Conservation (phyloP, 2,113 vertebrate species). For the Takifugu bimaculatus region DNA sequence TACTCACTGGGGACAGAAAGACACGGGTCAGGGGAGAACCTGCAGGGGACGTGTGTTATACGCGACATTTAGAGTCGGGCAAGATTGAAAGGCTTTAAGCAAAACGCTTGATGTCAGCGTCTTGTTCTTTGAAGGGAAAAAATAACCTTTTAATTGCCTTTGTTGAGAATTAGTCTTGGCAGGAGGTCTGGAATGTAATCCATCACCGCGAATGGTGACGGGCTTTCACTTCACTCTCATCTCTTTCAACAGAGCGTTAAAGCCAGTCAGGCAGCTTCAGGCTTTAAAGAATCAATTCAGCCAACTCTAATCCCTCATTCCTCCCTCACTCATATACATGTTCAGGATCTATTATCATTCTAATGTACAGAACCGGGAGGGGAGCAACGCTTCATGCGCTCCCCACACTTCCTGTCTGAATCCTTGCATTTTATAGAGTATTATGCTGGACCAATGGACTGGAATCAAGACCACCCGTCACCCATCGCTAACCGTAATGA, state of each 20-base stretch:
- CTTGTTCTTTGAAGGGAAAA: neutral
- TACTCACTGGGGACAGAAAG: constrained; percentile 78
- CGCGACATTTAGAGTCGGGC: neutral
- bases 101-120: neutral
- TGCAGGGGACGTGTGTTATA: too few relatives aligned
- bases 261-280: constrained; percentile 3
- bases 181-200: constrained; percentile 25
- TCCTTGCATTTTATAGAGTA: too few relatives aligned
- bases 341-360: constrained; percentile 12
- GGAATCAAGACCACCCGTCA: too few relatives aligned
- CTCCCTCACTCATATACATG: neutral
- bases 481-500: too few relatives aligned
- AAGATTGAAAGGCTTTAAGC: neutral
- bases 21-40: constrained; percentile 6
- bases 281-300: constrained; percentile 32
- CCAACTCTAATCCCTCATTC: constrained; percentile 29
- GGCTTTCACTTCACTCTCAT: constrained; percentile 8
- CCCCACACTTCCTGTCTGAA: too few relatives aligned
- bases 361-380: constrained; percentile 2
- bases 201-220: constrained; percentile 28
- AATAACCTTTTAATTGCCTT: constrained; percentile 2
- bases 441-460: too few relatives aligned
- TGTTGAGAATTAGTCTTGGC: constrained; percentile 11
- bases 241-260: constrained; percentile 8
- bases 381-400: neutral